Conservation (phyloP, 2,113 vertebrate genomes). For the Xerus inauris region DNA sequence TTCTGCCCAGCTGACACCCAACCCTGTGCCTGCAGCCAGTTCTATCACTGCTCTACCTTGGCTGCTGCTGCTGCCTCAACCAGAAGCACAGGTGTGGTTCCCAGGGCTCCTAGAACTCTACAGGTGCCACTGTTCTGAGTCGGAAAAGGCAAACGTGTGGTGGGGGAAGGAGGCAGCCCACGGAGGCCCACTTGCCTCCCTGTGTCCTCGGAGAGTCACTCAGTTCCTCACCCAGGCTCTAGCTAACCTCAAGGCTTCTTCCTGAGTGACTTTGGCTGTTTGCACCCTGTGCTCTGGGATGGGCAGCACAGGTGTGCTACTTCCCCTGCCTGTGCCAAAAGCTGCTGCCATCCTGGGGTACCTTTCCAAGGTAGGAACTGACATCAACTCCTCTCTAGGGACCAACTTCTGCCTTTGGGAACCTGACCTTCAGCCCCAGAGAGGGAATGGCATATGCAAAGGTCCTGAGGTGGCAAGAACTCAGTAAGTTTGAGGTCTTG, state of each 20-base stretch:
- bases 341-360: neutral
- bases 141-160: too few species aligned
- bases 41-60: too few species aligned
- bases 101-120: neutral
- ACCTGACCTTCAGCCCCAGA: neutral
- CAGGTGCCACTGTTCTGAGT: neutral
- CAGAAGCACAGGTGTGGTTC: too few species aligned
- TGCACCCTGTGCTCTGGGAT: neutral
- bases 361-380: neutral
- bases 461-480: neutral
- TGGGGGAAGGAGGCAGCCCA: neutral
- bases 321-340: neutral
- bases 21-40: neutral
- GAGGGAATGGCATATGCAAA: neutral
- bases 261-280: neutral
- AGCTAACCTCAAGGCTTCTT: too few species aligned
- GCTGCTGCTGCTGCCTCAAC: rapidly evolving
- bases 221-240: neutral
- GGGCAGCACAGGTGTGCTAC: rapidly evolving
- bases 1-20: neutral
- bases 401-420: neutral
- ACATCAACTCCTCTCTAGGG: neutral
- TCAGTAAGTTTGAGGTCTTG: neutral
- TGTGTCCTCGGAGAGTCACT: neutral
- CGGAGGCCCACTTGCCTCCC: neutral